Evolutionary conservation across 2,888 invertebrate genomes (phyloP).

Genomic region (Acleris laterana): DNA sequence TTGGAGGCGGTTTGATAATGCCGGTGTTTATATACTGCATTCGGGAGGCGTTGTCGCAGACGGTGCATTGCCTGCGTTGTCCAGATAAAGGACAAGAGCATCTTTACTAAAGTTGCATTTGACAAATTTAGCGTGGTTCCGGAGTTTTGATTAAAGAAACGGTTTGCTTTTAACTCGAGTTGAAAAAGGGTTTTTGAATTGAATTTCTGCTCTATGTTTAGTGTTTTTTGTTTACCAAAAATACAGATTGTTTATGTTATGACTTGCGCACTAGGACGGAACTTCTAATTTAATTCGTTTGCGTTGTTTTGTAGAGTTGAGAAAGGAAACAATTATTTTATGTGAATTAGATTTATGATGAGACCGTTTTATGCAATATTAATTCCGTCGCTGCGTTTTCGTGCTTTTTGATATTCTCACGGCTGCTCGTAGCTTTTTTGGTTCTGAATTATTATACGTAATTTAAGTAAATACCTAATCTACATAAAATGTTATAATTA

Average conservation of each 20-base stretch:
- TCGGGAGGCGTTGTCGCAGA: conserved; percentile 57
- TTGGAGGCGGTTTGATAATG: conserved; percentile 72
- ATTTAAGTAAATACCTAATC: too few species aligned
- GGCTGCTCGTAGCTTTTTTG: conserved; percentile 5
- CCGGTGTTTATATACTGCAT: conserved; percentile 71
- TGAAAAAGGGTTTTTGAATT: conserved; percentile 14
- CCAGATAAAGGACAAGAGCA: conserved; percentile 38
- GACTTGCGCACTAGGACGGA: background rate
- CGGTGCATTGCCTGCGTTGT: conserved; percentile 58
- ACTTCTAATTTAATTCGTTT: conserved; percentile 15
- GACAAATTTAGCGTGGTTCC: conserved; percentile 19
- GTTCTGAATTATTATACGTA: background rate
- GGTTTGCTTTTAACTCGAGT: background rate
- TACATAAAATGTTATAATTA: too few species aligned
- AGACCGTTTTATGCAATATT: conserved; percentile 23
- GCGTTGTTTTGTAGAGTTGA: conserved; percentile 9
- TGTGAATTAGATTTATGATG: conserved; percentile 23
- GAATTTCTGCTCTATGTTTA: conserved; percentile 20
- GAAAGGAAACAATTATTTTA: conserved; percentile 29
- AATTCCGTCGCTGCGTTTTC: conserved; percentile 20
- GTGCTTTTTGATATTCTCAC: conserved; percentile 17
- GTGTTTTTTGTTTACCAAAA: conserved; percentile 7
- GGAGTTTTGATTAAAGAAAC: conserved; percentile 9
- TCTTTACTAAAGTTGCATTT: conserved; percentile 21
- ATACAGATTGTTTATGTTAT: background rate